These are phyloP conservation scores for Andinoacara biseriatus DNA, from an alignment of 2,113 vertebrate genomes.

Conservation along the genomic window DNA sequence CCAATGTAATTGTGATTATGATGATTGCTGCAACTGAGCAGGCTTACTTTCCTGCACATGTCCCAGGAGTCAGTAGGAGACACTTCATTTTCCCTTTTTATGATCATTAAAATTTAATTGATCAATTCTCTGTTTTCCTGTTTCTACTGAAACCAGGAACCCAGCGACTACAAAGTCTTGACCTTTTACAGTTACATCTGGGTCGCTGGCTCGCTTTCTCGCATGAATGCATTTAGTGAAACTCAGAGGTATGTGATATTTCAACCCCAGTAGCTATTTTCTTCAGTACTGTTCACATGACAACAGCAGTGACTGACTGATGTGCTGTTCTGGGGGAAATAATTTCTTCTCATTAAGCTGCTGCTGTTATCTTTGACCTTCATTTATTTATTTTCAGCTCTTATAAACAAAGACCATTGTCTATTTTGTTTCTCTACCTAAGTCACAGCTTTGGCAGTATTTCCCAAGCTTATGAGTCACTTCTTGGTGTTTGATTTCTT, in stretches of 20 bases:
- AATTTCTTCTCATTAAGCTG: background rate
- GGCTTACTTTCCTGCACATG: background rate
- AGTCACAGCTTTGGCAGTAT: background rate
- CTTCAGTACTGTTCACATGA: background rate
- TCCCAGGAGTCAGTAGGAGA: background rate
- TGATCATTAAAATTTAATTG: background rate
- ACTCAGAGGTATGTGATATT: background rate
- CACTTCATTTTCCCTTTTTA: background rate
- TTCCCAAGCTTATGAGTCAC: constrained; percentile 1
- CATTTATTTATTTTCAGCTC: background rate
- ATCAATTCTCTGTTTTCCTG: background rate
- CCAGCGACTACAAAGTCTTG: background rate
- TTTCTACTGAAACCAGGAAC: background rate
- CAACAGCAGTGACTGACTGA: background rate
- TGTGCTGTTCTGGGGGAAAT: background rate
- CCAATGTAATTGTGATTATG: background rate
- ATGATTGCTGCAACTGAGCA: background rate
- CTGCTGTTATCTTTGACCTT: background rate
- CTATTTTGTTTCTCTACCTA: rapidly evolving
- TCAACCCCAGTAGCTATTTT: constrained; percentile 23
- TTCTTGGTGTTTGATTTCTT: background rate
- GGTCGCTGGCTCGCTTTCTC: background rate
- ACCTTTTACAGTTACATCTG: background rate
- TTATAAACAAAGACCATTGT: rapidly evolving
- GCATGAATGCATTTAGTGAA: background rate